Base-by-base conservation (phyloP, 2,797 vertebrate genomes). In the Neomorphus geoffroyi region DNA sequence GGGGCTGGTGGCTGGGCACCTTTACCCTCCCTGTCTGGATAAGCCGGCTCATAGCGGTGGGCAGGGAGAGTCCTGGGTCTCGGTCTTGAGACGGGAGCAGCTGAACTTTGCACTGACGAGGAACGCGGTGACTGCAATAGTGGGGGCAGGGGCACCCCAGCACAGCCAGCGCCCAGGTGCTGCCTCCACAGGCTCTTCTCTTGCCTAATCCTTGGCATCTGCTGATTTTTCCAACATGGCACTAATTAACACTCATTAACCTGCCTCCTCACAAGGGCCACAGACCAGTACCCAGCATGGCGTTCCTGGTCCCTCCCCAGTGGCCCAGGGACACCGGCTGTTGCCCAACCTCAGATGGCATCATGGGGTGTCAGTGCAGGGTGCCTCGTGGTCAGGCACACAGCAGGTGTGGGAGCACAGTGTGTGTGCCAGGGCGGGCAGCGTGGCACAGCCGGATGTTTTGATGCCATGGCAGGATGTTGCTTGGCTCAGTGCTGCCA, bases 381-480 rank as follows among this genome's bases (percentile, higher is more conserved):
- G 66, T 64, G 39, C 9, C 5, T 8, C 0, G 0, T 56, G 67
- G 73, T 61, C 3, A 2, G 41, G 46, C 92, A 85, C 1, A 2
- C 0, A 10, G 80, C 61, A 62, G 60, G 26, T 5, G 3, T 0
- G 7, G 64, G n/a, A 80, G 70, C 1, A 1, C 1, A 2, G n/a
- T 0, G 2, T 11, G 3, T 7, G 10, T 41, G 65, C 83, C 0
- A 0, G 33, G 66, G 58, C 6, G 5, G 67, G 87, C 2, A 7
- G 72, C 0, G 1, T 17, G 24, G 4, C 0, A 16, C 90, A 67
- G 86, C 75, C 51, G 61, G 91, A 60, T 90, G 88, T 92, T 95
- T 93, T 71, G 69, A 14, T 81, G 66, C 57, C 45, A 18, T 6
- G 24, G 48, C 30, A 77, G 87, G 58, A 53, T 1, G 2, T 51